A percentile compares a stretch with the other conserved stretches of the same genome.
These are phyloP conservation scores for Anniella stebbinsi DNA, from an alignment of 2,797 vertebrate species.

Conservation along the genomic window DNA sequence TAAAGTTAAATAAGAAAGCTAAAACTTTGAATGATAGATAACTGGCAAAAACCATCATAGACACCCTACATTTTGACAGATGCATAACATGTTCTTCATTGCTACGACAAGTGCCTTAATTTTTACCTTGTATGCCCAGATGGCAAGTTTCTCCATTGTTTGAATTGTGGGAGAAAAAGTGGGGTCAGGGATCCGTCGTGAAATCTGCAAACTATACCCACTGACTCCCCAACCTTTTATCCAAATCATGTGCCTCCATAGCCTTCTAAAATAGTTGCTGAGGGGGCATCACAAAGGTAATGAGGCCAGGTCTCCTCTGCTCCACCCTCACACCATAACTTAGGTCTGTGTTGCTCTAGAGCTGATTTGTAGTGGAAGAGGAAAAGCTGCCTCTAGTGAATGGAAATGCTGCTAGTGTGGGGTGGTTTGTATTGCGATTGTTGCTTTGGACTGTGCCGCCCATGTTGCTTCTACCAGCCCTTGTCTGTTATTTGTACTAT, in stretches of 20 bases:
- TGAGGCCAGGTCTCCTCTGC: not conserved
- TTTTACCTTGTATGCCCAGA: not conserved
- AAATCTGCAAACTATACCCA: not conserved
- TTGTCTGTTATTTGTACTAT: not conserved
- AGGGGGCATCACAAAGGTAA: not conserved
- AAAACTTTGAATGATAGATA: not conserved
- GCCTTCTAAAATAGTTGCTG: not conserved
- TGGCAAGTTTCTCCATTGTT: not conserved
- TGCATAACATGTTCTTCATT: not conserved
- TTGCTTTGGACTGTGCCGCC: not conserved
- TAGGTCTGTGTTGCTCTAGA: not conserved
- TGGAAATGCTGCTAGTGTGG: too few species aligned
- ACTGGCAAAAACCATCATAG: not conserved
- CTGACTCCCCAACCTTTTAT: not conserved
- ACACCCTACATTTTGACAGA: slow-evolving; percentile 10
- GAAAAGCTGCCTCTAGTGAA: not conserved
- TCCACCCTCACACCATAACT: not conserved
- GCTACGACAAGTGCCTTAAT: not conserved
- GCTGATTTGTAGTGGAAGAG: not conserved
- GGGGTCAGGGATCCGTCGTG: not conserved
- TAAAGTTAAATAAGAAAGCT: not conserved
- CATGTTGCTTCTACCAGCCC: not conserved
- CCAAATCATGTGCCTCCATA: not conserved
- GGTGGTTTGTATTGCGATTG: not conserved
- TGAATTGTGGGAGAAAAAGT: not conserved